phyloP scores from a whole-genome alignment of 2,888 invertebrate genomes.

The Hofmannophila pseudospretella region DNA sequence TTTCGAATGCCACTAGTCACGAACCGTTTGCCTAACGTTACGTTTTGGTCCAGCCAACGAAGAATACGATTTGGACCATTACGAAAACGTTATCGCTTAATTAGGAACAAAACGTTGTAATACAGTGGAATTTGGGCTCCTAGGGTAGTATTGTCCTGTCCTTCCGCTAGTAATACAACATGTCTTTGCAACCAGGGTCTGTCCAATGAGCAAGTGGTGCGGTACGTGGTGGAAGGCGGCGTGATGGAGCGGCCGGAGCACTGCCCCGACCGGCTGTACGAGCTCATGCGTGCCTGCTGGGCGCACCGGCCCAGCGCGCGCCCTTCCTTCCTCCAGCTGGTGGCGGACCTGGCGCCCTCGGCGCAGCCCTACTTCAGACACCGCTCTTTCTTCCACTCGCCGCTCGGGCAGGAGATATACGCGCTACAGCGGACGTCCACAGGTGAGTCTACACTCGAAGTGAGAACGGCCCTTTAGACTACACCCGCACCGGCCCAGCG shows the following conservation, averaged over 20 bases:
- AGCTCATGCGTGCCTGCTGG: constrained; percentile 96
- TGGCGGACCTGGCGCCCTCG: constrained; percentile 83
- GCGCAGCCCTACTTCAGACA: constrained; percentile 79
- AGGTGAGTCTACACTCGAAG: constrained; percentile 43
- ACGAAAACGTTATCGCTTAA: too few species aligned
- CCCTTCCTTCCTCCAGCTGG: constrained; percentile 91
- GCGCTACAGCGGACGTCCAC: constrained; percentile 49
- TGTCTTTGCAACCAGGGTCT: too few species aligned
- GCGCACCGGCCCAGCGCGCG: constrained; percentile 86
- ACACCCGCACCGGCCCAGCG: constrained; percentile 85
- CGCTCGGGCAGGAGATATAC: constrained; percentile 77
- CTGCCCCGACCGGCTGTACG: constrained; percentile 94
- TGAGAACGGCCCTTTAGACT: too few species aligned
- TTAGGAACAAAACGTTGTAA: too few species aligned
- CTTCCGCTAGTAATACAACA: too few species aligned
- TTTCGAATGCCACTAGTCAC: too few species aligned
- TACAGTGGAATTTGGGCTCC: too few species aligned
- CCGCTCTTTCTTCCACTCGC: constrained; percentile 81
- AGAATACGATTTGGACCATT: too few species aligned
- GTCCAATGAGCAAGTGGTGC: constrained; percentile 94
- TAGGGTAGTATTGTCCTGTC: too few species aligned
- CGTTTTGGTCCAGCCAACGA: too few species aligned
- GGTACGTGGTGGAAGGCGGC: constrained; percentile 93
- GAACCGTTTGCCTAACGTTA: too few species aligned
- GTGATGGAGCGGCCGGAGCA: constrained; percentile 97